Percentiles rank a stretch among this genome's conserved stretches.
Evolutionary conservation across 2,888 invertebrate genomes (phyloP).

Genomic region (Pammene fasciana): DNA sequence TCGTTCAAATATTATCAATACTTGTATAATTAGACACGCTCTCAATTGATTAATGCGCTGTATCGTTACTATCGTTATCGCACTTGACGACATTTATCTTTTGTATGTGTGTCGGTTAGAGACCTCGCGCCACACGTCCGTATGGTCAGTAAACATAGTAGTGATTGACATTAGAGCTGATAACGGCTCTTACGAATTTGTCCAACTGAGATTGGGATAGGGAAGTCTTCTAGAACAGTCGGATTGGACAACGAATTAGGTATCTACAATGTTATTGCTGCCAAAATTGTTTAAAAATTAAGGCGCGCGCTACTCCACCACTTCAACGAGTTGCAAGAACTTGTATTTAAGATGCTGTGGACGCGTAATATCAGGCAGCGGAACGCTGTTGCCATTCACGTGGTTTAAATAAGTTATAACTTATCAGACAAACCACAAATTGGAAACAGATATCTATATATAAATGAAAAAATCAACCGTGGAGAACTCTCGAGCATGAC

Average conservation of each 20-base stretch:
- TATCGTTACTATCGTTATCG: constrained; percentile 63
- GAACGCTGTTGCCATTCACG: too few species aligned
- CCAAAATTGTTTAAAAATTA: background rate
- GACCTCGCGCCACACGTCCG: constrained; percentile 50
- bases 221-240: constrained; percentile 7
- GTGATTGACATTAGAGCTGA: constrained; percentile 15
- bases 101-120: constrained; percentile 60
- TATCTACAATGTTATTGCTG: background rate
- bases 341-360: too few species aligned
- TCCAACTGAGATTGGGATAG: background rate
- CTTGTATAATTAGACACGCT: constrained; percentile 46
- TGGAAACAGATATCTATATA: too few species aligned
- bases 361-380: too few species aligned
- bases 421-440: too few species aligned
- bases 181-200: constrained; percentile 1
- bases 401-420: too few species aligned
- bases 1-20: constrained; percentile 34
- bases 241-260: background rate
- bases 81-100: constrained; percentile 66
- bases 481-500: too few species aligned
- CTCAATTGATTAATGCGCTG: constrained; percentile 45
- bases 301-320: too few species aligned
- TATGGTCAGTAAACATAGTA: constrained; percentile 17
- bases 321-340: too few species aligned
- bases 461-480: too few species aligned